Evolutionary conservation across 2,797 vertebrate species (phyloP).

Genomic region (Sebastes elongatus): DNA sequence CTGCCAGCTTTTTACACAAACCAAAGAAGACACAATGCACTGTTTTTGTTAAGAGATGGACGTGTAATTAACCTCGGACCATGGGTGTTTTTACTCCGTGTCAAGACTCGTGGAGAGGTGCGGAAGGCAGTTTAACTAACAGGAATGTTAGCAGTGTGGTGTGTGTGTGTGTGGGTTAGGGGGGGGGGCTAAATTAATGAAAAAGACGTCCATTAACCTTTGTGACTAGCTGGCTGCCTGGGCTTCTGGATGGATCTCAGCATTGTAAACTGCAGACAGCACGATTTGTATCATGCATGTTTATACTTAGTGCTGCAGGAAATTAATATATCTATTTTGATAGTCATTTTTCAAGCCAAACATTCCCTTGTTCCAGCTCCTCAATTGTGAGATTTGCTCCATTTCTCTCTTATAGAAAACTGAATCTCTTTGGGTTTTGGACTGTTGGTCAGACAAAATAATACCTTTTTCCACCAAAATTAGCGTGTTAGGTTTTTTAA

Average conservation of each 20-base stretch:
- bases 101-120: constrained; percentile 36
- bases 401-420: not conserved
- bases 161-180: not conserved
- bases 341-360: not conserved
- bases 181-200: constrained; percentile 35
- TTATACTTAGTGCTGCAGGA: not conserved
- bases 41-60: constrained; percentile 59
- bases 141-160: constrained; percentile 17
- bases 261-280: not conserved
- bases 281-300: not conserved
- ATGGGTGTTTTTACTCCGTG: constrained; percentile 48
- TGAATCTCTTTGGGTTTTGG: not conserved
- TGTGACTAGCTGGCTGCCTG: constrained; percentile 25
- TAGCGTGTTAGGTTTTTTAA: fast-evolving
- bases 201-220: constrained; percentile 58
- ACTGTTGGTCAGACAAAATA: not conserved
- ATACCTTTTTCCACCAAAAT: too few species aligned
- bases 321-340: not conserved
- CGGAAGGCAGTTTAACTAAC: constrained; percentile 40
- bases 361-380: not conserved
- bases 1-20: constrained; percentile 63
- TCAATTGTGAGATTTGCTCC: not conserved
- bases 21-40: constrained; percentile 37
- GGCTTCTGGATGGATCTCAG: constrained; percentile 29
- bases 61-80: constrained; percentile 61